Evolutionary conservation across 2,888 invertebrate genomes (phyloP), one percentile per base, ranked within the genome.

Genomic region (Dione vanillae): DNA sequence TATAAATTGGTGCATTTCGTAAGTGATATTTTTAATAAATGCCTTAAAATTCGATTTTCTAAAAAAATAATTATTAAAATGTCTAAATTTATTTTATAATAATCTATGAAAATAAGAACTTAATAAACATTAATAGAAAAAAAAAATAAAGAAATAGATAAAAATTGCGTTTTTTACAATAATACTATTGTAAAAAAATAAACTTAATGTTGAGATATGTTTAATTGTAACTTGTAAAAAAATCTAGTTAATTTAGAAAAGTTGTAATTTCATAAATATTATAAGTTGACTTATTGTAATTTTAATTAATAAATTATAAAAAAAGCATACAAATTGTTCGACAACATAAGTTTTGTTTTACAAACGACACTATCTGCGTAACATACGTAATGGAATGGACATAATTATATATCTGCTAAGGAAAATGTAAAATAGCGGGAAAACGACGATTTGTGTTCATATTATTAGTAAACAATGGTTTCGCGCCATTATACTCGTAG

Each of bases 401-500:
- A 40, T 71, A 71, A 69, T 58, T 69, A 62, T 71, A 49, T 69
- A 71, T 67, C 51, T 67, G 62, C 65, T 72, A 51, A 73, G 73
- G 75, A 74, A 76, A 76, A 75, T 77, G 70, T 66, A 73, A 78
- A 82, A 81, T 83, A 83, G 83, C 87, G 85, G 84, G 86, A 88
- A 89, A 86, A 78, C 81, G 74, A 79, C 73, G 47, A 68, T 54
- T 65, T 72, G 72, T 70, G 65, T 70, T 67, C 65, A 62, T 70
- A 67, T 45, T 81, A 72, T 74, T 74, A 74, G 75, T 91, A 91
- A 91, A 92, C 91, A 90, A 75, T 82, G 78, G 82, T 87, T 91
- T 91, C 91, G 90, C 91, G 91, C 92, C 91, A 88, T 84, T 82
- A 68, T 59, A n/a, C n/a, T n/a, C n/a, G n/a, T n/a, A 6, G 47